Evolutionary conservation across 2,113 vertebrate genomes (phyloP).

Genomic region (Nanorana parkeri): DNA sequence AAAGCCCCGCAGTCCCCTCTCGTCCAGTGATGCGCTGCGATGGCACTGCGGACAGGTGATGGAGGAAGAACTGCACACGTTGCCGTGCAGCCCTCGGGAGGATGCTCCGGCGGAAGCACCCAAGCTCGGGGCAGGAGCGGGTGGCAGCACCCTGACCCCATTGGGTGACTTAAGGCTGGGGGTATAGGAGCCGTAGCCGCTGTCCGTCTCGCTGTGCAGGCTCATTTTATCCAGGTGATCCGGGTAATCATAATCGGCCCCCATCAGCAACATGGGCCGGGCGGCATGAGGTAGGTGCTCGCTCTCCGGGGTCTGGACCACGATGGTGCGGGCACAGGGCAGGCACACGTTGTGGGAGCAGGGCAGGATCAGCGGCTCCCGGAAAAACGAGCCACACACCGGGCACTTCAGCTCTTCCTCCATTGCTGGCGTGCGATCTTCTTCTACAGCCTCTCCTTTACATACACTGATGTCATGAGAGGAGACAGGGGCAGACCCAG

Average conservation of each 20-base stretch:
- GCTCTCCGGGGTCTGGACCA: slow-evolving; percentile 90
- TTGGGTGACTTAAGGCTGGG: slow-evolving; percentile 93
- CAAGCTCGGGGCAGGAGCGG: slow-evolving; percentile 69
- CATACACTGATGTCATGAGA: slow-evolving; percentile 28
- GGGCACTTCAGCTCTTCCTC: slow-evolving; percentile 97
- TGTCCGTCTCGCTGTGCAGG: slow-evolving; percentile 94
- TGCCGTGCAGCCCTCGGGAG: slow-evolving; percentile 66
- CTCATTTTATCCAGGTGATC: slow-evolving; percentile 91
- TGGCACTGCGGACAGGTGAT: slow-evolving; percentile 96
- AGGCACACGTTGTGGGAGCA: slow-evolving; percentile 93
- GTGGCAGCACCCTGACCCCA: slow-evolving; percentile 89
- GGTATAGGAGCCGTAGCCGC: slow-evolving; percentile 95
- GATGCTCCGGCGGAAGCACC: slow-evolving; percentile 59
- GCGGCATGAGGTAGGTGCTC: slow-evolving; percentile 80
- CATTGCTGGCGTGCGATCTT: slow-evolving; percentile 71
- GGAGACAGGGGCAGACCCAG: background rate
- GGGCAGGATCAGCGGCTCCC: slow-evolving; percentile 88
- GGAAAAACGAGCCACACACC: slow-evolving; percentile 91
- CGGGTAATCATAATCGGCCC: slow-evolving; percentile 57
- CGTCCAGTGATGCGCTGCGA: slow-evolving; percentile 92
- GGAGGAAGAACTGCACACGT: slow-evolving; percentile 76
- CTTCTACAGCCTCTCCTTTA: slow-evolving; percentile 10
- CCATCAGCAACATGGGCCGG: slow-evolving; percentile 72
- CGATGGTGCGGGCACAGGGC: slow-evolving; percentile 93
- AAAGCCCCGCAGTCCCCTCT: slow-evolving; percentile 90